A percentile compares a stretch with the other conserved stretches of the same genome.
phyloP scores from a whole-genome alignment of 2,113 vertebrate species.

The Myxocyprinus asiaticus region DNA sequence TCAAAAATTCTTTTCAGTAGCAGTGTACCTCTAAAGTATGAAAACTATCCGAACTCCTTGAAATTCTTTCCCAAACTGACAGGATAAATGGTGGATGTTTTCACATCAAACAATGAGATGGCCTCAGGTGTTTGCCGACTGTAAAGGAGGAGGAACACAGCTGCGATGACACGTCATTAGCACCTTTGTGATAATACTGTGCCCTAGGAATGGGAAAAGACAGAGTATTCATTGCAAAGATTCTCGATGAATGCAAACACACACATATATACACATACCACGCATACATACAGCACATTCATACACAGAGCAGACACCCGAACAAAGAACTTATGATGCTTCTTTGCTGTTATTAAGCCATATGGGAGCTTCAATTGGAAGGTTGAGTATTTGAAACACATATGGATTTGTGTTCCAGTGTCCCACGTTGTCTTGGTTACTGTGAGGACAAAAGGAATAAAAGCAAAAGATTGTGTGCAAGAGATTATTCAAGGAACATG shows the following conservation, averaged over 20 bases:
- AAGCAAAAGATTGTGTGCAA: too few species aligned
- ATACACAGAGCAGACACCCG: not conserved
- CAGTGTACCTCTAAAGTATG: slow-evolving; percentile 37
- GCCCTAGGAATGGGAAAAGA: slow-evolving; percentile 55
- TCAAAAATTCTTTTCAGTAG: slow-evolving; percentile 27
- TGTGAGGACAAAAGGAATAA: too few species aligned
- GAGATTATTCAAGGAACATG: too few species aligned
- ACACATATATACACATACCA: slow-evolving; percentile 44
- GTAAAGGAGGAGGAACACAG: slow-evolving; percentile 53
- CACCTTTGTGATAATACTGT: slow-evolving; percentile 62
- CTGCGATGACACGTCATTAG: slow-evolving; percentile 63
- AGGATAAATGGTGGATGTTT: slow-evolving; percentile 65
- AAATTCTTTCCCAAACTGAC: slow-evolving; percentile 56
- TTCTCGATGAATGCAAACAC: slow-evolving; percentile 40
- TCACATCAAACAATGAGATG: slow-evolving; percentile 68
- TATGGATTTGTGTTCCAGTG: too few species aligned
- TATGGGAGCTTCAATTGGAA: too few species aligned
- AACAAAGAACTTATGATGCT: too few species aligned
- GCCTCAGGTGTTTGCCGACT: slow-evolving; percentile 66
- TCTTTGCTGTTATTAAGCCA: too few species aligned
- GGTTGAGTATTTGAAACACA: too few species aligned
- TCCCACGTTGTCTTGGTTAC: too few species aligned
- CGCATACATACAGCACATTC: slow-evolving; percentile 22
- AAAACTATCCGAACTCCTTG: slow-evolving; percentile 35
- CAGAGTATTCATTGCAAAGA: slow-evolving; percentile 45